A percentile compares a stretch with the other conserved stretches of the same genome.
Conservation (phyloP, 1,140 invertebrate genomes). For the Nephotettix cincticeps region DNA sequence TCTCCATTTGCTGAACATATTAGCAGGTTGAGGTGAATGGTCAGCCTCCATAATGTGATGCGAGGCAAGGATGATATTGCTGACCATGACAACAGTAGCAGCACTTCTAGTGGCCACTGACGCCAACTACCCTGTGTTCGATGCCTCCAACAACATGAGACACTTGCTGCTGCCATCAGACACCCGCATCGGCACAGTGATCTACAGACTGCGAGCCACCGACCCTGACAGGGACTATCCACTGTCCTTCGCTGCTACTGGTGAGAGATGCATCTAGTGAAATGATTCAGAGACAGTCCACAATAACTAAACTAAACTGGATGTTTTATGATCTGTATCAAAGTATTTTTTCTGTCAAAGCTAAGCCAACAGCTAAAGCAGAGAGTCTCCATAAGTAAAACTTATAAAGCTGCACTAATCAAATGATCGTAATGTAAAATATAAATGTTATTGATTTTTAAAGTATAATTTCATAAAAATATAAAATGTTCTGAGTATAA, state of each 20-base stretch:
- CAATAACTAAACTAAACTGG: too few species aligned
- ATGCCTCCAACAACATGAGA: constrained; percentile 75
- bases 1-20: background rate
- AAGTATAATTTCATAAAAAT: too few species aligned
- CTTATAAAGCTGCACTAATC: too few species aligned
- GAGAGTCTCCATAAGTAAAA: too few species aligned
- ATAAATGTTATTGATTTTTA: too few species aligned
- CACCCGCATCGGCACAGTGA: constrained; percentile 75
- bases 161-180: constrained; percentile 78
- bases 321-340: too few species aligned
- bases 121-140: constrained; percentile 56
- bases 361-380: too few species aligned
- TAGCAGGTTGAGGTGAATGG: background rate
- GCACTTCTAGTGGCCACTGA: constrained; percentile 16
- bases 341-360: too few species aligned
- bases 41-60: background rate
- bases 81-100: constrained; percentile 15
- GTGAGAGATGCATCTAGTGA: too few species aligned
- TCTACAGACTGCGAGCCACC: constrained; percentile 81
- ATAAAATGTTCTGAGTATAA: too few species aligned
- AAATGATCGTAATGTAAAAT: too few species aligned
- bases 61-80: constrained; percentile 14
- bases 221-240: constrained; percentile 87
- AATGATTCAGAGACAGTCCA: too few species aligned
- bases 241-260: constrained; percentile 73